Percentiles rank a stretch among this genome's conserved stretches.
Conservation (phyloP, 1,140 invertebrate species). For the Tetramorium parvispinum region DNA sequence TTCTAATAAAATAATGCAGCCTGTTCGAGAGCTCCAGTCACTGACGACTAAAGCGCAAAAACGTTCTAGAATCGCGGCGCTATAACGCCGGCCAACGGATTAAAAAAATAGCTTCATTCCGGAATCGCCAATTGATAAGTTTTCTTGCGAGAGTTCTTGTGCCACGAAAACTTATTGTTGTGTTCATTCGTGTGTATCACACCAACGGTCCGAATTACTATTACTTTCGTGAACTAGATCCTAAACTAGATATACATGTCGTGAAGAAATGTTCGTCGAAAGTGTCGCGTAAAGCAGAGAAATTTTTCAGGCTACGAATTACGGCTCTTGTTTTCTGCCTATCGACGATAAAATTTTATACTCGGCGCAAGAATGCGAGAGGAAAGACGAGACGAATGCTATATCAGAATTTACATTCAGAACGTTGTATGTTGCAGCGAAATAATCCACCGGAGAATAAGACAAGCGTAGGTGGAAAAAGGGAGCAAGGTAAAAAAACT, state of each 20-base stretch:
- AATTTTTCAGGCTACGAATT: background rate
- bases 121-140: conserved; percentile 16
- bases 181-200: background rate
- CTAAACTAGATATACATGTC: background rate
- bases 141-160: background rate
- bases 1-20: conserved; percentile 85
- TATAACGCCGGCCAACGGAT: background rate
- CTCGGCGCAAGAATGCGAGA: background rate
- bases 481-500: background rate
- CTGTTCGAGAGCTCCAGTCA: conserved; percentile 52
- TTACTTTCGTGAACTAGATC: background rate
- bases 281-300: background rate
- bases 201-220: background rate
- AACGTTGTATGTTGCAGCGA: background rate
- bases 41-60: conserved; percentile 59
- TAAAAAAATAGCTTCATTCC: background rate
- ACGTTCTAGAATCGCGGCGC: conserved; percentile 38
- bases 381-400: background rate
- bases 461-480: background rate
- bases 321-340: background rate
- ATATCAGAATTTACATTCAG: conserved; percentile 20
- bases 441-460: background rate
- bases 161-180: background rate
- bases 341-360: conserved; percentile 31
- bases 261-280: background rate